Conservation (phyloP, 2,888 invertebrate species). For the Cordilura impudica region DNA sequence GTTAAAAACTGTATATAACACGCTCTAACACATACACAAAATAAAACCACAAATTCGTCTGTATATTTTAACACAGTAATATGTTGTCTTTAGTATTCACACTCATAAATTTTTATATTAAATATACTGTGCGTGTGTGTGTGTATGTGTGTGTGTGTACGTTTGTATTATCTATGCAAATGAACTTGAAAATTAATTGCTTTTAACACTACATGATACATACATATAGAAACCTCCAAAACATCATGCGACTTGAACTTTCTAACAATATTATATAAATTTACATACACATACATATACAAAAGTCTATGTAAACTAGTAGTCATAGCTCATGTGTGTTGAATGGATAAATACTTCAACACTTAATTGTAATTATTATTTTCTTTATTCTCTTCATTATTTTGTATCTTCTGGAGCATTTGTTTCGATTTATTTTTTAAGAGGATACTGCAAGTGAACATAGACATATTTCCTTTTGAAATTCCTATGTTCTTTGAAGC, state of each 20-base stretch:
- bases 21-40: background rate
- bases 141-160: background rate
- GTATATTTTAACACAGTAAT: background rate
- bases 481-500: background rate
- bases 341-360: conserved; percentile 7
- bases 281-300: background rate
- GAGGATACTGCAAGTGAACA: background rate
- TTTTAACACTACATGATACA: conserved; percentile 20
- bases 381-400: background rate
- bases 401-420: background rate
- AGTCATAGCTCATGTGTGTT: background rate
- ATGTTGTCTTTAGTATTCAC: background rate
- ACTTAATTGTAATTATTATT: conserved; percentile 1
- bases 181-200: conserved; percentile 56
- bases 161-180: conserved; percentile 16
- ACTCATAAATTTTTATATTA: no score
- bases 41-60: background rate
- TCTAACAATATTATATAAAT: background rate
- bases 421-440: background rate
- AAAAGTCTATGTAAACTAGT: no score
- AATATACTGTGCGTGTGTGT: background rate
- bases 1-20: background rate
- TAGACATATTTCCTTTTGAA: background rate
- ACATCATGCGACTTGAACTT: background rate
- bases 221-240: conserved; percentile 14